Percentiles rank a stretch among this genome's conserved stretches.
Conservation (phyloP, 2,888 invertebrate genomes). For the Toxonevra muliebris region DNA sequence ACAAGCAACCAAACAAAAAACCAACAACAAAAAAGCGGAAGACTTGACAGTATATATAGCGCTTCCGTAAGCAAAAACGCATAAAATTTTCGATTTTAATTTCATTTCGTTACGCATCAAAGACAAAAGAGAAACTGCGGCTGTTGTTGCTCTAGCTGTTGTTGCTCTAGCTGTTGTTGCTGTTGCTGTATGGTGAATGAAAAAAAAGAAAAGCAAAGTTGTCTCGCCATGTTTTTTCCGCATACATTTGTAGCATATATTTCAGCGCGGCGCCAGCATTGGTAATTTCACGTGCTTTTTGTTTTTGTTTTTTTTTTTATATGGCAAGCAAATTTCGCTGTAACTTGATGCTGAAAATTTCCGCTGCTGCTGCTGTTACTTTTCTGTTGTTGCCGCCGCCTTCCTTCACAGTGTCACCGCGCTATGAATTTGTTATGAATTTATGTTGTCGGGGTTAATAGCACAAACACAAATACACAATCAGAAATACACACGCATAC, state of each 20-base stretch:
- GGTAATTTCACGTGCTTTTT: background rate
- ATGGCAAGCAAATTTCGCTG: background rate
- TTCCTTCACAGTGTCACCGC: background rate
- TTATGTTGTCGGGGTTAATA: constrained; percentile 24
- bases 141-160: background rate
- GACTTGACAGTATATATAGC: background rate
- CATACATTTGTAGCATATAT: background rate
- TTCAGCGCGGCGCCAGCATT: background rate
- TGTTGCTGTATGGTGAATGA: too few species aligned
- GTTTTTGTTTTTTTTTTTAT: background rate
- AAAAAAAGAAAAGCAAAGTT: too few species aligned
- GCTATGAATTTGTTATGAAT: constrained; percentile 27
- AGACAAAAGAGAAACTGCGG: background rate
- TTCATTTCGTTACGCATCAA: constrained; percentile 19
- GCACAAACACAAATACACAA: background rate
- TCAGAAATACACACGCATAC: background rate
- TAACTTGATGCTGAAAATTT: background rate
- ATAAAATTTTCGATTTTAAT: constrained; percentile 18
- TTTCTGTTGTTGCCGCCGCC: background rate
- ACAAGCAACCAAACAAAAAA: too few species aligned
- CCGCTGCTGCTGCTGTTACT: background rate
- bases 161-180: background rate
- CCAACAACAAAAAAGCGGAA: too few species aligned
- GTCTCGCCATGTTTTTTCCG: background rate
- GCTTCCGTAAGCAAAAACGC: constrained; percentile 15